A percentile compares a stretch with the other conserved stretches of the same genome.
Evolutionary conservation across 2,113 vertebrate species (phyloP).

Genomic region (Sinocyclocheilus rhinocerous): DNA sequence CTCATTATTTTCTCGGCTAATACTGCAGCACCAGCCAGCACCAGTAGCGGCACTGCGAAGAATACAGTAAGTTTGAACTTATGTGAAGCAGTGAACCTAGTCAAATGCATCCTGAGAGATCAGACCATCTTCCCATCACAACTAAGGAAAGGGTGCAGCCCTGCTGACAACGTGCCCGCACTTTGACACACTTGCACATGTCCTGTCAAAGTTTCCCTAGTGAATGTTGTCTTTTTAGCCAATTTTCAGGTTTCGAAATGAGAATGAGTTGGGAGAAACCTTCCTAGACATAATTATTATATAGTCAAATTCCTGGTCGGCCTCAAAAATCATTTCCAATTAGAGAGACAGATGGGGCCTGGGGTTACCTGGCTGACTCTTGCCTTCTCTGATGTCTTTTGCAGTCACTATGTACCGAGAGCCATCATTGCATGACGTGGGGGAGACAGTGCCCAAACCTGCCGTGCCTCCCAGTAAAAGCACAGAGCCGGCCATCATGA

Average conservation of each 20-base stretch:
- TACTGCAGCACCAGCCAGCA: conserved; percentile 61
- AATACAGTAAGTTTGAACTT: conserved; percentile 24
- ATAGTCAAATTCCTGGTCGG: background rate
- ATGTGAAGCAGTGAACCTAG: conserved; percentile 42
- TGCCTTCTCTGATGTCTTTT: conserved; percentile 46
- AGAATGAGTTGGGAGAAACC: background rate
- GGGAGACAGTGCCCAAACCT: conserved; percentile 94
- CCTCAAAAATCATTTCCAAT: background rate
- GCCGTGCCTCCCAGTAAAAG: conserved; percentile 96
- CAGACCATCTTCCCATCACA: conserved; percentile 17
- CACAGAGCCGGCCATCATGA: conserved; percentile 99
- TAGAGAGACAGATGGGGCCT: background rate
- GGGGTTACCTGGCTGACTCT: background rate
- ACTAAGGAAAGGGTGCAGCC: conserved; percentile 36
- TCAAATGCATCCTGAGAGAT: conserved; percentile 40
- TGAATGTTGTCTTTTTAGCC: conserved; percentile 31
- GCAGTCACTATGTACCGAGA: conserved; percentile 99
- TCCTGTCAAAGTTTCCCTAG: conserved; percentile 39
- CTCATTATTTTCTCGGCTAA: conserved; percentile 60
- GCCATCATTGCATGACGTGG: conserved; percentile 98
- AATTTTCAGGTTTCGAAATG: conserved; percentile 15
- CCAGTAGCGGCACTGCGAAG: conserved; percentile 48
- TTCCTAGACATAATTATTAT: background rate
- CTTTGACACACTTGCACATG: conserved; percentile 37
- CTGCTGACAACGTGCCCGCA: conserved; percentile 43